Base-by-base conservation (phyloP, 2,888 invertebrate genomes). In the Epinotia bilunana region DNA sequence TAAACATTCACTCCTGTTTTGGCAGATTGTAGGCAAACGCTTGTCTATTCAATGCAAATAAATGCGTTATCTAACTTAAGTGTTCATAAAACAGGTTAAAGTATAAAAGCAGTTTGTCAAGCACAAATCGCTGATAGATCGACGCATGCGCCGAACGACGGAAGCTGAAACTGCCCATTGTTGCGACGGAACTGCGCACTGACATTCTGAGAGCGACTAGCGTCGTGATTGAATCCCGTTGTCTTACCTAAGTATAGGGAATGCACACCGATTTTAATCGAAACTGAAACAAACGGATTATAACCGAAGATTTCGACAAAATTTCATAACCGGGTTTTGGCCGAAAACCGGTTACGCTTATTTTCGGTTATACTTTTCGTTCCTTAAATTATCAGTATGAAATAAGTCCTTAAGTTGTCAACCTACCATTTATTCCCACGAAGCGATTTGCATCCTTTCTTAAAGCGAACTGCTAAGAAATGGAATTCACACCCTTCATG, bases 81-180 rank as follows among this genome's bases (percentile, higher is more conserved):
- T 39, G 46, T 46, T 46, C 23, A 58, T 58, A 58, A 28, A 28
- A 23, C 23, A 28, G 58, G 58, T 58, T 39, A 39, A 39, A 63
- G 63, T 13, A 46, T 20, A 63, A 20, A 63, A 23, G 63, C 11
- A 33, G 65, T 28, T 33, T 53, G 13, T 28, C 28, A 53, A 57
- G 12, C 58, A 16, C 28, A 62, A 62, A 67, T 39, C 68, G 68
- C 55, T 49, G 12, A 13, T 12, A 39, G 43, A 62, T 71, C 73
- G 58, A 77, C 16, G 78, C 82, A 84, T 84, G 78, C 6, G 75
- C 80, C 83, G 78, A 62, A 73, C 75, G 73, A 84, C 88, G 90
- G 90, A 90, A 89, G 86, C 84, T 78, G 71, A 83, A 89, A 88
- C 86, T 86, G 87, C 82, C 86, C 80, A 89, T 91, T 91, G 90